These are phyloP conservation scores for Chironomus tepperi DNA, from an alignment of 1,140 invertebrate genomes.

Conservation along the genomic window DNA sequence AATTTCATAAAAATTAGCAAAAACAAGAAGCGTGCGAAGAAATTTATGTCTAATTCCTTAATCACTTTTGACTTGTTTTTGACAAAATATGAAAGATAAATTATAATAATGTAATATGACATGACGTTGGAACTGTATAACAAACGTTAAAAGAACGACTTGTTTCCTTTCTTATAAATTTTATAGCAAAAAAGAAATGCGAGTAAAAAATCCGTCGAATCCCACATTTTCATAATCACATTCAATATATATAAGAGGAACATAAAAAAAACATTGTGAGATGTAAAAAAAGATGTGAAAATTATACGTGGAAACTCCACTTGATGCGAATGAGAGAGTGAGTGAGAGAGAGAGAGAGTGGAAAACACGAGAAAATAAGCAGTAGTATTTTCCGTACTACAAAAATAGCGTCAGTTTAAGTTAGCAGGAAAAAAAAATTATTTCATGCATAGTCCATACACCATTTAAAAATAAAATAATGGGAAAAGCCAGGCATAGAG, in stretches of 20 bases:
- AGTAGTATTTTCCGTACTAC: not conserved
- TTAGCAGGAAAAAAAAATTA: not conserved
- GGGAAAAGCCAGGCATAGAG: not conserved
- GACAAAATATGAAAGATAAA: not conserved
- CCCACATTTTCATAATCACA: not conserved
- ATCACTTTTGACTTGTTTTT: not conserved
- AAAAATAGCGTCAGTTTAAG: conserved; percentile 1
- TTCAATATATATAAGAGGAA: not conserved
- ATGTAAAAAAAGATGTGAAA: no score
- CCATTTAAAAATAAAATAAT: conserved; percentile 1
- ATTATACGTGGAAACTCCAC: conserved; percentile 6
- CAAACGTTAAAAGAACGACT: not conserved
- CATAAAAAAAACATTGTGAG: no score
- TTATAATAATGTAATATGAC: not conserved
- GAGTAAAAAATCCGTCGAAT: not conserved
- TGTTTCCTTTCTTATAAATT: not conserved
- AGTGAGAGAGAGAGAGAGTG: not conserved
- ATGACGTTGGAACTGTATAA: not conserved
- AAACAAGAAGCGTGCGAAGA: not conserved
- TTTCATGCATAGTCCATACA: conserved; percentile 10
- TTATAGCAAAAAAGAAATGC: not conserved
- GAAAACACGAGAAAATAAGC: no score
- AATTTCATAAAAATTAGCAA: not conserved
- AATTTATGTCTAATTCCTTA: no score
- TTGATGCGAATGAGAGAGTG: not conserved